Evolutionary conservation across 2,113 vertebrate species (phyloP).

Genomic region (Brienomyrus brachyistius): DNA sequence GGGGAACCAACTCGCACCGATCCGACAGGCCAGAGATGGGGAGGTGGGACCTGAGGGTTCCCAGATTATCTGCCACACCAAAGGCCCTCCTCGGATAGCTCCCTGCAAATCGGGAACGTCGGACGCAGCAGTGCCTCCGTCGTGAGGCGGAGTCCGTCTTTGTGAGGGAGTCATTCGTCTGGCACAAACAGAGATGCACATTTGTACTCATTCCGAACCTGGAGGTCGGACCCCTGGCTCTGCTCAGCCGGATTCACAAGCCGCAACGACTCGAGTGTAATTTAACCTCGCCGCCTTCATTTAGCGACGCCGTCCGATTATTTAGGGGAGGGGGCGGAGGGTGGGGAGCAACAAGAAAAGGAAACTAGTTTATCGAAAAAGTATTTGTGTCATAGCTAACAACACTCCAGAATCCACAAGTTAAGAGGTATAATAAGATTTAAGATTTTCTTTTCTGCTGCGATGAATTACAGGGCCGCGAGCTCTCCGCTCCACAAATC

Average conservation of each 20-base stretch:
- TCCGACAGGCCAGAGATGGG: neutral
- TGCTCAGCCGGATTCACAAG: neutral
- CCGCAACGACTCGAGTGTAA: neutral
- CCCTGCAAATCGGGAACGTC: neutral
- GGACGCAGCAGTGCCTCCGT: neutral
- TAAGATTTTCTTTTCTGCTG: conserved; percentile 30
- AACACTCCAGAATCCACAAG: conserved; percentile 34
- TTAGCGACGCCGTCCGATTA: conserved; percentile 22
- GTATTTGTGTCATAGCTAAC: conserved; percentile 38
- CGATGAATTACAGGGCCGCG: conserved; percentile 65
- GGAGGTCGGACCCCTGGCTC: neutral
- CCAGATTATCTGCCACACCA: neutral
- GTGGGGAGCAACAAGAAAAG: conserved; percentile 28
- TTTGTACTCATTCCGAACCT: neutral
- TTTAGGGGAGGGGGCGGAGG: conserved; percentile 14
- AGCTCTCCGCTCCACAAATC: conserved; percentile 63
- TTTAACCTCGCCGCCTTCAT: conserved; percentile 17
- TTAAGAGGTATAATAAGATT: conserved; percentile 41
- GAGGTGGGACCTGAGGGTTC: neutral
- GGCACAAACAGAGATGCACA: neutral
- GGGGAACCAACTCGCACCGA: neutral
- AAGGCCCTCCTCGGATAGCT: neutral
- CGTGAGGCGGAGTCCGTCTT: neutral
- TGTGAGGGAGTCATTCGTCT: neutral
- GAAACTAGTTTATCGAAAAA: conserved; percentile 36